phyloP scores from a whole-genome alignment of 2,113 vertebrate genomes.

The Hydrochoerus hydrochaeris region DNA sequence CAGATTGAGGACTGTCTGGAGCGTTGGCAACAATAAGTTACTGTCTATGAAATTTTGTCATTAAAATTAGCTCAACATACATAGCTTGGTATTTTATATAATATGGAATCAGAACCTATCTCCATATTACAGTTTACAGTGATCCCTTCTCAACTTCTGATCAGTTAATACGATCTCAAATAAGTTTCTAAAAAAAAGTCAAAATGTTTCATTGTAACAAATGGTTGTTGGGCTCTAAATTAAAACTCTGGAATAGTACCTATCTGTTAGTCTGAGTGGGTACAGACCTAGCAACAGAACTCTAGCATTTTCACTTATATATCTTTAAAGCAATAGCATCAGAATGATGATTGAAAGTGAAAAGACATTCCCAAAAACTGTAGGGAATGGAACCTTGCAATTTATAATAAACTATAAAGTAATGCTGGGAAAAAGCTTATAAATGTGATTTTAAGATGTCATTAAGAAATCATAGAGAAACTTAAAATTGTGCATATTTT shows the following conservation, averaged over 20 bases:
- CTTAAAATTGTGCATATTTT: neutral
- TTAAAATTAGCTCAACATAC: constrained; percentile 3
- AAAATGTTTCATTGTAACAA: neutral
- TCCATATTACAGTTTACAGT: neutral
- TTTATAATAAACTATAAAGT: neutral
- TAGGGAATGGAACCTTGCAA: neutral
- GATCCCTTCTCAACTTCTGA: neutral
- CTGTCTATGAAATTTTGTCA: neutral
- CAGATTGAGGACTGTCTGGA: neutral
- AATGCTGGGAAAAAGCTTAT: neutral
- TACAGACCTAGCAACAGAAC: neutral
- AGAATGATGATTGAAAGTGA: neutral
- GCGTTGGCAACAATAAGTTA: neutral
- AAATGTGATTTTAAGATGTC: neutral
- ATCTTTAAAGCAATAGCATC: constrained; percentile 8
- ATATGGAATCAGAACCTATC: neutral
- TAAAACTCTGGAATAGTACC: neutral
- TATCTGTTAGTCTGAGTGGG: neutral
- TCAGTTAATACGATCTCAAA: neutral
- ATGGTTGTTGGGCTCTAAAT: neutral
- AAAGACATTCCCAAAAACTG: constrained; percentile 24
- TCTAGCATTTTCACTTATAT: neutral
- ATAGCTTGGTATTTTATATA: constrained; percentile 19
- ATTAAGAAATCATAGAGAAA: neutral
- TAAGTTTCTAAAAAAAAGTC: neutral